Conservation (phyloP, 2,888 invertebrate species). For the Drosophila villosipedis region DNA sequence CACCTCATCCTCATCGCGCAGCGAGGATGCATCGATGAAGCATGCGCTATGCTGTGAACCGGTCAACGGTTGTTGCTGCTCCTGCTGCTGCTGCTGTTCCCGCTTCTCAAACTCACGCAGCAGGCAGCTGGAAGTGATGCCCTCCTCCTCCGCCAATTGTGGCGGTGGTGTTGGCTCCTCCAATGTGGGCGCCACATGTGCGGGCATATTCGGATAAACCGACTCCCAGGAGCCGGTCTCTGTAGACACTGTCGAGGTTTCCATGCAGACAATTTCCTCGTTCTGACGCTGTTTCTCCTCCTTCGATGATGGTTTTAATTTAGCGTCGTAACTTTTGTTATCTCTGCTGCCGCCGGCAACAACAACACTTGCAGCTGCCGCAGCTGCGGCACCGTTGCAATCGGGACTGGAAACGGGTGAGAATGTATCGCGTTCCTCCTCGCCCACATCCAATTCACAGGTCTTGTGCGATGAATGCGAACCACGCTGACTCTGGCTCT, state of each 20-base stretch:
- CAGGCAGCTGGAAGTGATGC: constrained; percentile 70
- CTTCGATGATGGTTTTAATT: constrained; percentile 84
- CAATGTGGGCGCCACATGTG: constrained; percentile 1
- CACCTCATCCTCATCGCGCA: constrained; percentile 89
- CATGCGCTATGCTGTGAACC: constrained; percentile 86
- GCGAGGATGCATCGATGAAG: constrained; percentile 92
- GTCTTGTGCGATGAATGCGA: constrained; percentile 80
- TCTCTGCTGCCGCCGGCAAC: constrained; percentile 58
- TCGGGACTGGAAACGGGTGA: constrained; percentile 83
- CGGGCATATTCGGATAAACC: constrained; percentile 85
- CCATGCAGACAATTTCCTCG: constrained; percentile 88
- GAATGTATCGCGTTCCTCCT: constrained; percentile 84
- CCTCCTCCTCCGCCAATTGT: constrained; percentile 25
- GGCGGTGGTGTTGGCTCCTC: neutral
- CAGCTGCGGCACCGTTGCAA: constrained; percentile 54
- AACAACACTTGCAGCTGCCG: constrained; percentile 11
- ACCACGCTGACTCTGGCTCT: constrained; percentile 34
- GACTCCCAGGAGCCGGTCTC: constrained; percentile 89
- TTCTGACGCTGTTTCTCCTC: constrained; percentile 88
- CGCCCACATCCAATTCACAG: constrained; percentile 83
- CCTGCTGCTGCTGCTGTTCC: constrained; percentile 72
- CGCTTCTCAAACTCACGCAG: constrained; percentile 70
- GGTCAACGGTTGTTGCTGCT: constrained; percentile 60
- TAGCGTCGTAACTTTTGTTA: constrained; percentile 73
- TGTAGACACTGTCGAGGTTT: constrained; percentile 88